Evolutionary conservation across 2,797 vertebrate species (phyloP).

Genomic region (Esox lucius): DNA sequence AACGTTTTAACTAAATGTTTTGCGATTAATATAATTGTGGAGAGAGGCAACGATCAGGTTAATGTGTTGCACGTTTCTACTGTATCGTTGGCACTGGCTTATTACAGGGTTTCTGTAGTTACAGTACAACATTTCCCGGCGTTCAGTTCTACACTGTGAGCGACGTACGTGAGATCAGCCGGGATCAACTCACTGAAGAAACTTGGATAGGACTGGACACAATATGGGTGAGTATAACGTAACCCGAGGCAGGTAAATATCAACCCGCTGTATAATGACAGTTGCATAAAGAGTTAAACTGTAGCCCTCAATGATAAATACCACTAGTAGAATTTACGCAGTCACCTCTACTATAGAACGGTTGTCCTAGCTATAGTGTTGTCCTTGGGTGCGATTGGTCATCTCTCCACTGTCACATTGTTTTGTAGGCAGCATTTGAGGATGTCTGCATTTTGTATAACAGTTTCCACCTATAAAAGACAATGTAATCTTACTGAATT

Average conservation of each 20-base stretch:
- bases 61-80: not conserved
- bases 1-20: not conserved
- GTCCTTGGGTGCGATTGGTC: conserved; percentile 60
- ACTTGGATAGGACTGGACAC: conserved; percentile 22
- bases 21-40: not conserved
- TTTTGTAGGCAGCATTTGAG: not conserved
- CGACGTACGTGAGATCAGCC: not conserved
- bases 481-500: not conserved
- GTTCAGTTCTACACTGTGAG: not conserved
- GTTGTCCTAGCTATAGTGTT: conserved; percentile 26
- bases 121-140: not conserved
- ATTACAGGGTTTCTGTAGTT: not conserved
- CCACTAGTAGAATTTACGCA: not conserved
- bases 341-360: not conserved
- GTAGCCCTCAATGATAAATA: not conserved
- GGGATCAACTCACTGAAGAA: conserved; percentile 17
- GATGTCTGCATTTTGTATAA: not conserved
- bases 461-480: not conserved
- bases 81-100: not conserved
- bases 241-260: not conserved
- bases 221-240: not conserved
- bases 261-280: not conserved
- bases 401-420: conserved; percentile 1
- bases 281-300: not conserved
- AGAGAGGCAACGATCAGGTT: not conserved